These are phyloP conservation scores for Nothoprocta perdicaria DNA, from an alignment of 2,113 vertebrate genomes.

Conservation along the genomic window DNA sequence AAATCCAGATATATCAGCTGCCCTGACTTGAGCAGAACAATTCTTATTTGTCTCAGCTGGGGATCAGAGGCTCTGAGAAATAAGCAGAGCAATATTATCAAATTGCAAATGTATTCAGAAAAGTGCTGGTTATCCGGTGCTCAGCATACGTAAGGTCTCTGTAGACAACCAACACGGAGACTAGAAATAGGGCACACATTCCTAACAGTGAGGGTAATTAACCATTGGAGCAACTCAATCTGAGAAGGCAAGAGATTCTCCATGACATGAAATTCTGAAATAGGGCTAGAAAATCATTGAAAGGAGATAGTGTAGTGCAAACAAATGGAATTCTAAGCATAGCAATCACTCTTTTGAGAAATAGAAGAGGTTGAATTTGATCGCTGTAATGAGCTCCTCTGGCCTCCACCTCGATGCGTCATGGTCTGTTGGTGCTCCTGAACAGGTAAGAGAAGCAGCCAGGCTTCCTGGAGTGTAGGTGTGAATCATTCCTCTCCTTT, in stretches of 20 bases:
- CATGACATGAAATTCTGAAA: accelerated
- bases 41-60: neutral
- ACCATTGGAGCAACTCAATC: neutral
- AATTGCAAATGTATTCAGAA: slow-evolving; percentile 53
- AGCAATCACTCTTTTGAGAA: accelerated
- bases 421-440: neutral
- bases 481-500: neutral
- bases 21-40: neutral
- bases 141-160: slow-evolving; percentile 30
- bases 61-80: slow-evolving; percentile 10
- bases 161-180: neutral
- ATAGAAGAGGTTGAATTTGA: neutral
- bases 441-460: neutral
- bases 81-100: neutral
- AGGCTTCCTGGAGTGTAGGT: accelerated
- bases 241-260: neutral
- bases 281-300: neutral
- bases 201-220: neutral
- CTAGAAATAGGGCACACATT: neutral
- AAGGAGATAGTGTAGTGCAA: neutral
- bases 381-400: accelerated
- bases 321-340: neutral
- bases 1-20: neutral
- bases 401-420: neutral
- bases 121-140: neutral